Evolutionary conservation across 2,888 invertebrate species (phyloP).

Genomic region (Eubasilissa splendida): DNA sequence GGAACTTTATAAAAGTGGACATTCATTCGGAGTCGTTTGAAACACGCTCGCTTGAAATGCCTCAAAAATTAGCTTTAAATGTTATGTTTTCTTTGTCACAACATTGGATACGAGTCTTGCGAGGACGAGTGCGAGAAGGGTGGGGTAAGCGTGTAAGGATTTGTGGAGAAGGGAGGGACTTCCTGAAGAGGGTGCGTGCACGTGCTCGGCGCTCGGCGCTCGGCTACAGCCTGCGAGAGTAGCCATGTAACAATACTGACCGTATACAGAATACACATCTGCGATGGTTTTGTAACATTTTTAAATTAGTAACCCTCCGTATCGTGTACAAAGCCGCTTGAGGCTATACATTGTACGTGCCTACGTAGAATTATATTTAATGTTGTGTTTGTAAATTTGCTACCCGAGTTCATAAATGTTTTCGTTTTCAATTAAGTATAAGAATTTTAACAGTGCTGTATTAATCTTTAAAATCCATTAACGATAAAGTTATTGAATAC

Average conservation of each 20-base stretch:
- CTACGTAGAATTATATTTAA: too few species aligned
- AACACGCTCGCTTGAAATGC: neutral
- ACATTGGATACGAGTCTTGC: conserved; percentile 10
- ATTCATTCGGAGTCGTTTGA: neutral
- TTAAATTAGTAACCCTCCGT: conserved; percentile 17
- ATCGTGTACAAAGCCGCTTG: conserved; percentile 1
- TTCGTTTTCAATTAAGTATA: too few species aligned
- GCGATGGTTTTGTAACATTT: conserved; percentile 18
- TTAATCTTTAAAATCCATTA: too few species aligned
- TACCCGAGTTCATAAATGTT: too few species aligned
- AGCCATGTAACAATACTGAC: conserved; percentile 15
- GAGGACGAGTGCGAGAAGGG: neutral
- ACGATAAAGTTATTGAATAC: too few species aligned
- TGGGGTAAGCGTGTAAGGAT: conserved; percentile 21
- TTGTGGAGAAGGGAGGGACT: conserved; percentile 4
- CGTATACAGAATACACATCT: neutral
- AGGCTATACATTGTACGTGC: neutral
- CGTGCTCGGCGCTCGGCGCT: neutral
- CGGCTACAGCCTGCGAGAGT: conserved; percentile 1
- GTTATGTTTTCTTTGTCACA: conserved; percentile 1
- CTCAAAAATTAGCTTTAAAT: neutral
- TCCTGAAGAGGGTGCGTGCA: conserved; percentile 24
- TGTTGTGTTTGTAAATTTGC: too few species aligned
- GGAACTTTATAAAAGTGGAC: neutral
- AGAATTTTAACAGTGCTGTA: too few species aligned